phyloP scores from a whole-genome alignment of 2,888 invertebrate species.

The Hypselothyrea guttata region DNA sequence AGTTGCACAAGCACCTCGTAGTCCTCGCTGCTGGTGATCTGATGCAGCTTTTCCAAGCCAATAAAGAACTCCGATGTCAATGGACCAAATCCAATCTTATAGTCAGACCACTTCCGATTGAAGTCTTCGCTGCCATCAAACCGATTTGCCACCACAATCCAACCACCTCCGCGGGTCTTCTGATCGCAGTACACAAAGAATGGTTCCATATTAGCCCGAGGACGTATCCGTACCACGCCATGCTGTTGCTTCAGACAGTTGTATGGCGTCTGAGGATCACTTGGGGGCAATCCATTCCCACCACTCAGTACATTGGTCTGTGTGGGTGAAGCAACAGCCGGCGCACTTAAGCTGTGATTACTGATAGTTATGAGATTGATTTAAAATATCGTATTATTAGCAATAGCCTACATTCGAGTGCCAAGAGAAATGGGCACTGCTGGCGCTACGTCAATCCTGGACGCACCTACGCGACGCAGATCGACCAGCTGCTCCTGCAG shows the following conservation, averaged over 20 bases:
- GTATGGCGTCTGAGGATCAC: conserved; percentile 33
- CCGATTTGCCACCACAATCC: conserved; percentile 58
- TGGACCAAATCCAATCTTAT: conserved; percentile 55
- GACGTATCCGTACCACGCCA: conserved; percentile 57
- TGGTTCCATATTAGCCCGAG: conserved; percentile 27
- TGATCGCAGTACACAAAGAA: conserved; percentile 63
- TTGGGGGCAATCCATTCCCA: background rate
- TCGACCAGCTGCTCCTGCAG: conserved; percentile 64
- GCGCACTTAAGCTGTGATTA: background rate
- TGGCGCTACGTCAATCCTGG: background rate
- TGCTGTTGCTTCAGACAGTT: conserved; percentile 54
- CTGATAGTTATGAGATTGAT: background rate
- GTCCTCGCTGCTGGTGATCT: conserved; percentile 50
- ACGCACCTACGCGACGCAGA: conserved; percentile 28
- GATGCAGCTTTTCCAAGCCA: conserved; percentile 59
- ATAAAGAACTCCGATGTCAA: conserved; percentile 55
- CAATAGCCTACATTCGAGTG: conserved; percentile 52
- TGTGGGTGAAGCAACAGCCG: background rate
- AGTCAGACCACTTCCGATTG: conserved; percentile 63
- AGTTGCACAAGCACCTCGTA: conserved; percentile 54
- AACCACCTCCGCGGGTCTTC: conserved; percentile 57
- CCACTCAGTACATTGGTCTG: background rate
- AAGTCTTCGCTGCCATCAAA: conserved; percentile 55
- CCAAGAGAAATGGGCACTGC: conserved; percentile 8
- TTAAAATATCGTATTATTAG: too few relatives aligned